Evolutionary conservation across 35 echinoderm and acorn worm genomes (phyloP).

Genomic region (Eucidaris tribuloides): DNA sequence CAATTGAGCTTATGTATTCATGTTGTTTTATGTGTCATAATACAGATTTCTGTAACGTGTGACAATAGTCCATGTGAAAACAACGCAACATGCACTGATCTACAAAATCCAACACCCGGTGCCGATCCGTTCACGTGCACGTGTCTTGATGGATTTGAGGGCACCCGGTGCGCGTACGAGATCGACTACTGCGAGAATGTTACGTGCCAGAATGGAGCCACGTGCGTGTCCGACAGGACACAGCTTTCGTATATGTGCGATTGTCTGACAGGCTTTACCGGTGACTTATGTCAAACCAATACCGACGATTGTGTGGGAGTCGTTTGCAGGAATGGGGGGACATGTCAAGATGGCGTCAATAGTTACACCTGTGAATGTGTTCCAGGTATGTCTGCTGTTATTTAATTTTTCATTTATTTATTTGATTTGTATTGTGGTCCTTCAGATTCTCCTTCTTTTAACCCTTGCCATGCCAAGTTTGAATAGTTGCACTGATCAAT

Average conservation of each 20-base stretch:
- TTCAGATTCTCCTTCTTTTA: too few relatives aligned
- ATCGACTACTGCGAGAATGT: conserved; percentile 63
- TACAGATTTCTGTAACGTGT: conserved; percentile 17
- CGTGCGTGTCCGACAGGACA: conserved; percentile 16
- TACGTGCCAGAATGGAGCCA: conserved; percentile 52
- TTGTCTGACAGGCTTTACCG: conserved; percentile 63
- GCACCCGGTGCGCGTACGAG: conserved; percentile 56
- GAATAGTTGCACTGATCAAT: too few relatives aligned
- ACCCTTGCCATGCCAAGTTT: too few relatives aligned
- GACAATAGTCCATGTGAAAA: conserved; percentile 37
- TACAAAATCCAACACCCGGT: neutral
- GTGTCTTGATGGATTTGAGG: conserved; percentile 65
- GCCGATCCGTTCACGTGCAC: conserved; percentile 35
- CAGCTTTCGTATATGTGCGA: conserved; percentile 41
- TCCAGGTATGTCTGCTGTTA: conserved; percentile 61
- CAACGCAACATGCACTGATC: conserved; percentile 21
- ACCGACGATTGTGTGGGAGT: conserved; percentile 56
- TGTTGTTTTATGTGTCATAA: neutral
- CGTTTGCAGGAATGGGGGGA: conserved; percentile 59
- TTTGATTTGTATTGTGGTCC: neutral
- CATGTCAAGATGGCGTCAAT: conserved; percentile 60
- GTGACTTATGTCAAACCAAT: conserved; percentile 56
- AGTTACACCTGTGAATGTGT: conserved; percentile 58
- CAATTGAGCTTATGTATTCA: too few relatives aligned
- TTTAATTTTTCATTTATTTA: neutral